A percentile compares a stretch with the other conserved stretches of the same genome.
Conservation (phyloP, 2,113 vertebrate species). For the Indicator maculatus region DNA sequence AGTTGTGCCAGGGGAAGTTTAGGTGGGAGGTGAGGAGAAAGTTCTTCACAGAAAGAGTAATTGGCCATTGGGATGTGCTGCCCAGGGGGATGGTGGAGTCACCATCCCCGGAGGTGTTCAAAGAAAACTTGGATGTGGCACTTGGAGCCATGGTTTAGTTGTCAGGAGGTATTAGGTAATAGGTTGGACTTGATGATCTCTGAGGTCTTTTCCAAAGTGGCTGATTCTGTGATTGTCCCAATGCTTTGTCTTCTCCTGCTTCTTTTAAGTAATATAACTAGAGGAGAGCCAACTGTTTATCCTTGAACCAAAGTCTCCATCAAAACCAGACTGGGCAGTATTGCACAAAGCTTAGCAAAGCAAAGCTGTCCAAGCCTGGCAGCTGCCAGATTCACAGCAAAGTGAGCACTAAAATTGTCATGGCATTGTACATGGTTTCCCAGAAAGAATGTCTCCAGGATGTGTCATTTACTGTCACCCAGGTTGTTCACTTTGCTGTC, state of each 20-base stretch:
- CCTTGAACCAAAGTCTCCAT: neutral
- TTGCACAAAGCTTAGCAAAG: neutral
- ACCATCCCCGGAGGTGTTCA: too few relatives aligned
- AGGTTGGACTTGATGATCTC: too few relatives aligned
- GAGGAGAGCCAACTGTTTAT: neutral
- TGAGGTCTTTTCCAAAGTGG: too few relatives aligned
- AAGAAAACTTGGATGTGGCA: too few relatives aligned
- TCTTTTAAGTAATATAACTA: neutral
- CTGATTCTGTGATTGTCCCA: neutral
- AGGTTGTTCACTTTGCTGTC: rapidly evolving
- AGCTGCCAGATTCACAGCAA: neutral
- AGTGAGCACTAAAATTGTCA: neutral
- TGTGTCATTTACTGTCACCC: neutral
- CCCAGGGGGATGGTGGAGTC: too few relatives aligned
- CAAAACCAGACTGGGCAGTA: neutral
- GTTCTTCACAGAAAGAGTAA: too few relatives aligned
- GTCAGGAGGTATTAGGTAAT: too few relatives aligned
- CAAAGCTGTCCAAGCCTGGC: neutral
- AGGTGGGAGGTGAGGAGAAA: too few relatives aligned
- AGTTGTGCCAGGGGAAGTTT: too few relatives aligned
- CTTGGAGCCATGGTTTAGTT: too few relatives aligned
- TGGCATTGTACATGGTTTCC: rapidly evolving
- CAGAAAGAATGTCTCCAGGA: neutral
- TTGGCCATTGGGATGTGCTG: too few relatives aligned
- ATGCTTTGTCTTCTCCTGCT: neutral